A percentile compares a stretch with the other conserved stretches of the same genome.
These are phyloP conservation scores for Cataglyphis rosenhaueri DNA, from an alignment of 2,888 invertebrate genomes.

Conservation along the genomic window DNA sequence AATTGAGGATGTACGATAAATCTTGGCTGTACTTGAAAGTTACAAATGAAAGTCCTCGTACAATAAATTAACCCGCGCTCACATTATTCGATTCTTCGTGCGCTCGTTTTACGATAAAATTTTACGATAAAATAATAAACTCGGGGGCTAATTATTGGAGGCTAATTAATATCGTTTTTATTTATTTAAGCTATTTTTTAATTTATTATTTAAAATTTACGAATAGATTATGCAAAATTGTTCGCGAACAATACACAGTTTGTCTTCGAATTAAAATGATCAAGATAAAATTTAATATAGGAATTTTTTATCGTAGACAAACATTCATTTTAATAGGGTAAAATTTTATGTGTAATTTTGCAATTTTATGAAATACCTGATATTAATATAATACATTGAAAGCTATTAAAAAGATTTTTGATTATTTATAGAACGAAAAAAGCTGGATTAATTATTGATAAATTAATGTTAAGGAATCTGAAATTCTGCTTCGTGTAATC, in stretches of 20 bases:
- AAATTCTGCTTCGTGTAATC: not conserved
- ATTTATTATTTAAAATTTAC: not conserved
- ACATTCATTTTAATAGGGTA: not conserved
- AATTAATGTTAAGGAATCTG: not conserved
- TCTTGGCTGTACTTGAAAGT: constrained; percentile 37
- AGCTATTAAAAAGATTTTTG: not conserved
- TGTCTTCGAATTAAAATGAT: not conserved
- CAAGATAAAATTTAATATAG: not conserved
- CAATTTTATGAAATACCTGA: not conserved
- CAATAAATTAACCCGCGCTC: constrained; percentile 22
- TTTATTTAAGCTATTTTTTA: not conserved
- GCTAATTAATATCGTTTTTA: not conserved
- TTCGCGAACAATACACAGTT: not conserved
- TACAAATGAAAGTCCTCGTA: constrained; percentile 45
- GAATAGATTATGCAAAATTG: not conserved
- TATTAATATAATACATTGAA: not conserved
- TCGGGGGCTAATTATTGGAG: not conserved
- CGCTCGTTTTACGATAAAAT: constrained; percentile 5
- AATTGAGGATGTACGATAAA: constrained; percentile 40
- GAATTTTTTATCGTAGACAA: not conserved
- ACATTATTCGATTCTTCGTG: not conserved
- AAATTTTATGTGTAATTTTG: not conserved
- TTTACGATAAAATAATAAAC: not conserved
- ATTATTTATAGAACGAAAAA: not conserved
- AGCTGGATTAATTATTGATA: not conserved